These are phyloP conservation scores for Simalia tracyae DNA, from an alignment of 2,797 vertebrate species.

Conservation along the genomic window DNA sequence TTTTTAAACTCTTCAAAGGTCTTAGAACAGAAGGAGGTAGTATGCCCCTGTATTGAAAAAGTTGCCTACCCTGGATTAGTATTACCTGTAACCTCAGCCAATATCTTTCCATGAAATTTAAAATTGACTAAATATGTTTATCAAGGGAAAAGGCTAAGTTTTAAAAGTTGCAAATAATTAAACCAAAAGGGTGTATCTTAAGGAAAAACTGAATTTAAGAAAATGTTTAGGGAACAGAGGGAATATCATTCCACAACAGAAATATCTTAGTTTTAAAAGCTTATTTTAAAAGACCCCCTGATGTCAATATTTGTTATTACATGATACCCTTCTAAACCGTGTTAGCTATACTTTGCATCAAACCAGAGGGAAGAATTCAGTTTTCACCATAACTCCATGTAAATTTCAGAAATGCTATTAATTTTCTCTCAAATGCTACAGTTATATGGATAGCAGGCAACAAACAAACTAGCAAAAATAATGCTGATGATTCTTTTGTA, in stretches of 20 bases:
- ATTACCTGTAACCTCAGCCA: not conserved
- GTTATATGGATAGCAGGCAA: not conserved
- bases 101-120: not conserved
- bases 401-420: constrained; percentile 13
- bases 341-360: not conserved
- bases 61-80: not conserved
- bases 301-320: not conserved
- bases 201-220: not conserved
- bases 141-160: not conserved
- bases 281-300: not conserved
- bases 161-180: not conserved
- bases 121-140: not conserved
- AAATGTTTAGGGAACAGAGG: not conserved
- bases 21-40: not conserved
- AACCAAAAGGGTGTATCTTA: not conserved
- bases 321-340: not conserved
- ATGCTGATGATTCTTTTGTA: not conserved
- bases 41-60: not conserved
- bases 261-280: not conserved
- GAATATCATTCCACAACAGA: not conserved
- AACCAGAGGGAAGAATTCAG: not conserved
- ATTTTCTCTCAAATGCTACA: constrained; percentile 11
- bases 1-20: not conserved
- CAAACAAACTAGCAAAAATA: constrained; percentile 26
- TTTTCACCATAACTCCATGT: not conserved